Evolutionary conservation across 2,888 invertebrate species (phyloP), one percentile per base, ranked within the genome.

Genomic region (Eilema griseolum): DNA sequence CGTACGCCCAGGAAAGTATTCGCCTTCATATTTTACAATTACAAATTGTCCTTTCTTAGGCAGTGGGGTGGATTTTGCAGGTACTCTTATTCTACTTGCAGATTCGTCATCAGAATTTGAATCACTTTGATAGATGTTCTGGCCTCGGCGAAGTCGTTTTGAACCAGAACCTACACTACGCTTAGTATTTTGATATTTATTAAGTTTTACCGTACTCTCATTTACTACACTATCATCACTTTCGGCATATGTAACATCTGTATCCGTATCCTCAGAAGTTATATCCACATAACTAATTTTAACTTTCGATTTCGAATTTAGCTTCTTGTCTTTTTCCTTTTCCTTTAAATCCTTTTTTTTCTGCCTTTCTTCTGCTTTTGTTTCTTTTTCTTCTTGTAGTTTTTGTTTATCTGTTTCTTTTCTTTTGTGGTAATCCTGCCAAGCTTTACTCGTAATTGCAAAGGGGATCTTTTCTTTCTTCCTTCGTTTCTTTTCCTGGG

Each of bases 391-490:
- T 68, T 69, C n/a, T 59, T 61, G 52, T 71, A 46, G 24, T 67
- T 63, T 61, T 26, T 69, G 61, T 71, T 74, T 74, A 52, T 74
- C 71, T 46, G 23, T 33, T 60, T 67, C 65, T 24, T 72, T 74
- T 31, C 65, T 74, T 20, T 67, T 62, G 37, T 71, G 61, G 23
- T 69, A 69, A 56, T 69, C 61, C 60, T 56, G 37, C 69, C 69
- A 69, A 65, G 69, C 65, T 46, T 69, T 64, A 37, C 71, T 71
- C 62, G 74, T 71, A 24, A 74, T 62, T 56, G 69, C 57, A 20
- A 63, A 67, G 20, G 71, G 71, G 23, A 74, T 59, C 41, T 63
- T 63, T 33, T 68, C 63, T 63, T 37, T 23, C 24, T 63, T 68
- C 16, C n/a, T 56, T 64, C 46, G 59, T n/a, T 69, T 69, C 16